Evolutionary conservation across 2,888 invertebrate genomes (phyloP).

Genomic region (Falcaria lacertinaria): DNA sequence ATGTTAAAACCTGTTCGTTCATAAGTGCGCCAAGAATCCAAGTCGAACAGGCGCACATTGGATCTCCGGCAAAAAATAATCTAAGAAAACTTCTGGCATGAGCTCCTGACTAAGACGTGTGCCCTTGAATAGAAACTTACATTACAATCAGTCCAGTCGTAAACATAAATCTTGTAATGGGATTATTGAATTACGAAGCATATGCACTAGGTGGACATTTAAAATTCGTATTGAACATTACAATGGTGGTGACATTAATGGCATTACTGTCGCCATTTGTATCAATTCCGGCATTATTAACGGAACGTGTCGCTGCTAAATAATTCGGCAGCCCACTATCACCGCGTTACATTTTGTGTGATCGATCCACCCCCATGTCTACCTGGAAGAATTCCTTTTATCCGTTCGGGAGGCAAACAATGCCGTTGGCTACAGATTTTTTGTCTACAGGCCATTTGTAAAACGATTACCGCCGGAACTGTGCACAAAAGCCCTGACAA

Average conservation of each 20-base stretch:
- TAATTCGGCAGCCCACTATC: slow-evolving; percentile 47
- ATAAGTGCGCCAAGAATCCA: slow-evolving; percentile 65
- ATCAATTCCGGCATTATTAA: slow-evolving; percentile 48
- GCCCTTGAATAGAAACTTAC: slow-evolving; percentile 30
- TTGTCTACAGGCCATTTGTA: slow-evolving; percentile 53
- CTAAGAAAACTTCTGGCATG: slow-evolving; percentile 53
- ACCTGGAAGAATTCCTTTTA: slow-evolving; percentile 62
- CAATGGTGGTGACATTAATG: slow-evolving; percentile 33
- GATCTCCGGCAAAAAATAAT: slow-evolving; percentile 53
- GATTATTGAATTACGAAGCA: slow-evolving; percentile 7
- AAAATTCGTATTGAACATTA: slow-evolving; percentile 21
- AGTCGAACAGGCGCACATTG: slow-evolving; percentile 54
- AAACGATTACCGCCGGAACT: slow-evolving; percentile 71
- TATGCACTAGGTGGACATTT: slow-evolving; percentile 1
- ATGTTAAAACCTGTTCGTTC: slow-evolving; percentile 68
- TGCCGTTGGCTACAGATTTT: slow-evolving; percentile 44
- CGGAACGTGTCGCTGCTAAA: slow-evolving; percentile 48
- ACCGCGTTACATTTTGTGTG: slow-evolving; percentile 39
- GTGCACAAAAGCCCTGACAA: slow-evolving; percentile 65
- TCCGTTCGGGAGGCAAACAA: slow-evolving; percentile 54
- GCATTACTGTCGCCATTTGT: slow-evolving; percentile 45
- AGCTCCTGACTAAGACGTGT: slow-evolving; percentile 34
- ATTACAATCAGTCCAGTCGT: slow-evolving; percentile 18
- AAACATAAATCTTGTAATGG: neutral
- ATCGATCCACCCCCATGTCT: slow-evolving; percentile 56